Conservation (phyloP, 2,888 invertebrate genomes). For the Schrankia costaestrigalis region DNA sequence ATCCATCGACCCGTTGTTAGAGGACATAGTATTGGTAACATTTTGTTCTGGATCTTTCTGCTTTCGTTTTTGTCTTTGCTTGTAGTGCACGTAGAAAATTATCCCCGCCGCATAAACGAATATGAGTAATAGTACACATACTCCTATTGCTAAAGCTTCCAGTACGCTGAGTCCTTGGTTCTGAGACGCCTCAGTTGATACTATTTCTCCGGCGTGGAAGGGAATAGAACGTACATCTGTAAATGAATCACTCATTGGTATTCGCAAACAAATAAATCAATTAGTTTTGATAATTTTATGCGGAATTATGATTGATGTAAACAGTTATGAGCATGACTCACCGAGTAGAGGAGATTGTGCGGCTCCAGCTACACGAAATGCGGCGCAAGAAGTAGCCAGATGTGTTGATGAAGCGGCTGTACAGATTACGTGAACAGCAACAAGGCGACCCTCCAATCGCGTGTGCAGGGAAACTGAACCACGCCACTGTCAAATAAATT, state of each 20-base stretch:
- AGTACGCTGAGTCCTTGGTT: slow-evolving; percentile 85
- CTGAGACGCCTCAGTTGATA: slow-evolving; percentile 70
- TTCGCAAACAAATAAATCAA: slow-evolving; percentile 11
- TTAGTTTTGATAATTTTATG: slow-evolving; percentile 16
- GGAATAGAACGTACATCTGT: slow-evolving; percentile 89
- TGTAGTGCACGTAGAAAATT: slow-evolving; percentile 88
- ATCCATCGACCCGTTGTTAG: slow-evolving; percentile 60
- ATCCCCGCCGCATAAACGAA: slow-evolving; percentile 92
- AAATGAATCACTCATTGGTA: slow-evolving; percentile 22
- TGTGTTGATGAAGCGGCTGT: slow-evolving; percentile 81
- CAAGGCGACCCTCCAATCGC: slow-evolving; percentile 88
- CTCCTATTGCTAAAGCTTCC: slow-evolving; percentile 90
- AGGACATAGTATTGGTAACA: slow-evolving; percentile 51
- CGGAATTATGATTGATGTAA: slow-evolving; percentile 3
- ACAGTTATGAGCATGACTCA: slow-evolving; percentile 29
- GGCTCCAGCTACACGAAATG: slow-evolving; percentile 91
- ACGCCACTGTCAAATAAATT: slow-evolving; percentile 84
- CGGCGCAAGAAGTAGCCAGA: slow-evolving; percentile 89
- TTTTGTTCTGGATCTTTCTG: slow-evolving; percentile 65
- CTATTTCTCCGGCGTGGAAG: slow-evolving; percentile 84
- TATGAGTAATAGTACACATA: slow-evolving; percentile 88
- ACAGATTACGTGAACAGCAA: slow-evolving; percentile 89
- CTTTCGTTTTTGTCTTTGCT: slow-evolving; percentile 82
- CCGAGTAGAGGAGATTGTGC: slow-evolving; percentile 75
- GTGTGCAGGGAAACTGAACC: slow-evolving; percentile 87